Evolutionary conservation across 2,113 vertebrate genomes (phyloP), one percentile per base, ranked within the genome.

Genomic region (Balaeniceps rex): DNA sequence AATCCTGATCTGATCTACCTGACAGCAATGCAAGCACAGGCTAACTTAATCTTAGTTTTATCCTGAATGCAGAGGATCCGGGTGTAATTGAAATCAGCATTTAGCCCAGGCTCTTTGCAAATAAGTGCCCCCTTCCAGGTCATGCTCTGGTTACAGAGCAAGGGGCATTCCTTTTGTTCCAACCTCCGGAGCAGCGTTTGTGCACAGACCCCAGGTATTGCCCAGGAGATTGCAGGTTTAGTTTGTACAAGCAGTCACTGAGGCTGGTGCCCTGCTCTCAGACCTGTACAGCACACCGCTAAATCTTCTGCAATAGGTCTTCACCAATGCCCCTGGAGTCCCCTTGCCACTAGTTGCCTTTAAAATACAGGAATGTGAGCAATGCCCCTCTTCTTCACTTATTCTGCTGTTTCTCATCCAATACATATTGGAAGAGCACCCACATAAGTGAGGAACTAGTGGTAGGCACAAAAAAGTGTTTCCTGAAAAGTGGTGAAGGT

Each of bases 371-470:
- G 15, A 66, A 61, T 14, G 21, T 74, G 40, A 93, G 12, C 12
- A 68, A 11, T 21, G 11, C 34, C 6, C 14, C 36, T 82, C 44
- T 66, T 58, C n/a, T 55, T 60, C 78, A 10, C 29, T 26, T 34
- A 2, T 40, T 76, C 40, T 42, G 16, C 12, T 52, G 14, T 55
- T 84, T 65, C 33, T 51, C 9, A 1, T 13, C 17, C 34, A 31
- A 21, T 69, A 14, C 5, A 1, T 21, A 5, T 15, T 33, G 26
- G 29, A 85, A 92, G 28, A 69, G 7, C 0, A 0, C n/a, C n/a
- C 40, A 40, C 19, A 11, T 47, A 76, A 87, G 57, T 13, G 24
- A 58, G 9, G 40, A 77, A 36, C 64, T 49, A 46, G 19, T 29
- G 36, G 44, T 57, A 63, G 40, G 19, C 19, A 60, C 33, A 44